Conservation (phyloP, 30 jellyfish, hydroid and myxozoan species). For the Turritopsis rubra region DNA sequence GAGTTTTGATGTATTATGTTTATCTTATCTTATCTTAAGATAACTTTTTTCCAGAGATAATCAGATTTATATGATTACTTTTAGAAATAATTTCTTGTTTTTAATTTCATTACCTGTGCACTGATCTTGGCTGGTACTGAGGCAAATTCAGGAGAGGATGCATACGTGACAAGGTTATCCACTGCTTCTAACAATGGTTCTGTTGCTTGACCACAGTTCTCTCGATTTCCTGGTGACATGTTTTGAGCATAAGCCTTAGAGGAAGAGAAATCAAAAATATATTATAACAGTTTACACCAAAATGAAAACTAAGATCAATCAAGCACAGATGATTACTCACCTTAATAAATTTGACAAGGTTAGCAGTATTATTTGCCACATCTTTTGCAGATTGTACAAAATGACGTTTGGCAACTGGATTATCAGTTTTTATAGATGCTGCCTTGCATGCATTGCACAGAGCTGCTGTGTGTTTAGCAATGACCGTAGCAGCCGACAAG, state of each 20-base stretch:
- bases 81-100: not conserved
- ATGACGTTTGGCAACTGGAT: constrained; percentile 97
- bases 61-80: not conserved
- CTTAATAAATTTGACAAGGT: constrained; percentile 79
- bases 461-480: constrained; percentile 94
- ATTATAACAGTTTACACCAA: not conserved
- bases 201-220: constrained; percentile 55
- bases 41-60: not conserved
- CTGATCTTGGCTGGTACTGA: constrained; percentile 93
- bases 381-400: constrained; percentile 96
- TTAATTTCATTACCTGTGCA: constrained; percentile 96
- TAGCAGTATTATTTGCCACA: constrained; percentile 92
- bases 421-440: constrained; percentile 94
- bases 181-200: constrained; percentile 91
- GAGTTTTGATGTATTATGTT: too few species aligned
- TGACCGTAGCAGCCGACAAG: constrained; percentile 90
- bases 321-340: constrained; percentile 15
- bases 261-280: not conserved
- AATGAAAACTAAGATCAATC: not conserved
- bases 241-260: constrained; percentile 77
- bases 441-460: constrained; percentile 93
- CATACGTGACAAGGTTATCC: constrained; percentile 83
- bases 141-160: constrained; percentile 94
- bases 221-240: constrained; percentile 61
- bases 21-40: not conserved